Percentiles rank a stretch among this genome's conserved stretches.
Conservation (phyloP, 2,113 vertebrate species). For the Oryzias celebensis region DNA sequence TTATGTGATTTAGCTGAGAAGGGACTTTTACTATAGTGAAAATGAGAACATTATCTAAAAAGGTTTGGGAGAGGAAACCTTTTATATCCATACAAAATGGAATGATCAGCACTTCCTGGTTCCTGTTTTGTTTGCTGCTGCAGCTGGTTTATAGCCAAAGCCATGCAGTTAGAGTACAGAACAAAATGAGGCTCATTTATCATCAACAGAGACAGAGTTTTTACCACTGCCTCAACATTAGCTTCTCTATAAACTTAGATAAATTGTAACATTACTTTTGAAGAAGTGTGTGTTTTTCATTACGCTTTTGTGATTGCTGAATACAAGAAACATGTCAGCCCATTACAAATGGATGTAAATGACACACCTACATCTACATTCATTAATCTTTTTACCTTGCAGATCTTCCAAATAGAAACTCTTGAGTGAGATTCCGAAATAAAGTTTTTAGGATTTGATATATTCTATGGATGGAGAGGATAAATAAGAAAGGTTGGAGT, state of each 20-base stretch:
- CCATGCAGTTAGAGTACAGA: conserved; percentile 25
- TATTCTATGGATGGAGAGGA: neutral
- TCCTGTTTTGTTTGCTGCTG: conserved; percentile 12
- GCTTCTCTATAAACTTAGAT: conserved; percentile 30
- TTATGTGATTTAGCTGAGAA: neutral
- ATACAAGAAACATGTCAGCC: too few relatives aligned
- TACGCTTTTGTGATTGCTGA: neutral
- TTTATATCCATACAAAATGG: conserved; percentile 4
- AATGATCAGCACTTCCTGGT: conserved; percentile 9
- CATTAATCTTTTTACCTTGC: too few relatives aligned
- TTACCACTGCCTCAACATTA: conserved; percentile 43
- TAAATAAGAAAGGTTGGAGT: neutral
- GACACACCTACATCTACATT: too few relatives aligned
- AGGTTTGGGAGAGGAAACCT: conserved; percentile 6
- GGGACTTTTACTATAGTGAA: neutral
- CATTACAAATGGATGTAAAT: too few relatives aligned
- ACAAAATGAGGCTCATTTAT: conserved; percentile 73
- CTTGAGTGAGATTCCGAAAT: too few relatives aligned
- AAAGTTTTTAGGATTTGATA: too few relatives aligned
- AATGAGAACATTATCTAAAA: neutral
- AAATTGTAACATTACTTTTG: conserved; percentile 4
- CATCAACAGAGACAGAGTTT: conserved; percentile 43
- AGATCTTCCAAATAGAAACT: too few relatives aligned
- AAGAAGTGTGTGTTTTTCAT: conserved; percentile 16
- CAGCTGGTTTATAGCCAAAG: conserved; percentile 15